phyloP scores from a whole-genome alignment of 2,113 vertebrate species.

The Hemicordylus capensis region DNA sequence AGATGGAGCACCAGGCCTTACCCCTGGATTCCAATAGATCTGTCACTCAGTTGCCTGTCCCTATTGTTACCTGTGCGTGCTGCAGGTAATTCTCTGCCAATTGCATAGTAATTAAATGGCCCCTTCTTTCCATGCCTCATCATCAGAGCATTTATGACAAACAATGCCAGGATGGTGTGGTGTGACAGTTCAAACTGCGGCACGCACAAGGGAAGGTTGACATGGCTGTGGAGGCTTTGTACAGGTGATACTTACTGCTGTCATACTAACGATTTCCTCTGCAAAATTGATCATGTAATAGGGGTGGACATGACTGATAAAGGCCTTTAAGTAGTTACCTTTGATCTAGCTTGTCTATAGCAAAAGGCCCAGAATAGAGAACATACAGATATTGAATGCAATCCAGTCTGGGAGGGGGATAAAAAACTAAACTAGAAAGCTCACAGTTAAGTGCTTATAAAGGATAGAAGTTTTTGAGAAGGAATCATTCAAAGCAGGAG shows the following conservation, averaged over 20 bases:
- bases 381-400: not conserved
- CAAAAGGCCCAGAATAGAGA: not conserved
- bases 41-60: not conserved
- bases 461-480: too few species aligned
- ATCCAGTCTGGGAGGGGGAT: too few species aligned
- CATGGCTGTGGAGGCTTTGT: not conserved
- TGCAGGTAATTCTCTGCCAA: slow-evolving; percentile 21
- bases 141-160: not conserved
- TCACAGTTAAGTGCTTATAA: not conserved
- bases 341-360: not conserved
- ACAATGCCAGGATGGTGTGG: not conserved
- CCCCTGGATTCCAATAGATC: slow-evolving; percentile 2
- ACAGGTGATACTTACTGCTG: slow-evolving; percentile 19
- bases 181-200: not conserved
- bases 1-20: slow-evolving; percentile 44
- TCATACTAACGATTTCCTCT: slow-evolving; percentile 29
- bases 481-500: too few species aligned
- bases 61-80: not conserved
- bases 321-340: slow-evolving; percentile 17
- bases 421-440: not conserved
- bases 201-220: not conserved
- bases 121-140: slow-evolving; percentile 1
- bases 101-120: slow-evolving; percentile 43
- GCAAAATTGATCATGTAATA: slow-evolving; percentile 36
- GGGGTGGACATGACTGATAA: slow-evolving; percentile 26